These are phyloP conservation scores for Coelopa frigida DNA, from an alignment of 1,140 invertebrate genomes.

Conservation along the genomic window DNA sequence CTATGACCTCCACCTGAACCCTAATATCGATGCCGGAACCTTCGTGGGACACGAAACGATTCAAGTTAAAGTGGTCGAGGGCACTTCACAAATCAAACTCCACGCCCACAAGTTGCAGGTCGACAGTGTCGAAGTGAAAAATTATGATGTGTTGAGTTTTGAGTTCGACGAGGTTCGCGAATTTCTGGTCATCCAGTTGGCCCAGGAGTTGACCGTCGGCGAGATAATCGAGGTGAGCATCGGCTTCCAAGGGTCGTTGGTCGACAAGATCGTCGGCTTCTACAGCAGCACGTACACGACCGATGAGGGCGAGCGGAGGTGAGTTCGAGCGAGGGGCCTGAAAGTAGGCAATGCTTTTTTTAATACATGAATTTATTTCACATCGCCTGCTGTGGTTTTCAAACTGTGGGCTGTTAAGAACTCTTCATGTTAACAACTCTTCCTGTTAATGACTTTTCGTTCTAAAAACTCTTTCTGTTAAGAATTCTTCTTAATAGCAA, in stretches of 20 bases:
- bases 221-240: conserved; percentile 21
- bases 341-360: too few relatives aligned
- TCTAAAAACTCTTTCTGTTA: too few relatives aligned
- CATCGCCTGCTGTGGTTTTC: too few relatives aligned
- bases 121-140: conserved; percentile 6
- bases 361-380: too few relatives aligned
- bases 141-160: conserved; percentile 11
- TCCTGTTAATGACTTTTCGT: too few relatives aligned
- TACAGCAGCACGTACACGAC: conserved; percentile 46
- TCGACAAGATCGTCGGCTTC: conserved; percentile 45
- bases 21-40: conserved; percentile 60
- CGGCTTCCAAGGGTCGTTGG: conserved; percentile 46
- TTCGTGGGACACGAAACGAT: conserved; percentile 70
- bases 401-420: too few relatives aligned
- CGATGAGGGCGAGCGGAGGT: conserved; percentile 36
- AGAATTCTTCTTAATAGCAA: too few relatives aligned
- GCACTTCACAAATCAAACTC: conserved; percentile 55
- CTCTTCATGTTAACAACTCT: too few relatives aligned
- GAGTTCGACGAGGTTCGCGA: conserved; percentile 23
- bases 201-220: conserved; percentile 10
- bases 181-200: conserved; percentile 28
- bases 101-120: conserved; percentile 54
- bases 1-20: conserved; percentile 70
- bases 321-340: too few relatives aligned
- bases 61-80: conserved; percentile 49